Conservation (phyloP, 2,797 vertebrate species). For the Myotis daubentonii region DNA sequence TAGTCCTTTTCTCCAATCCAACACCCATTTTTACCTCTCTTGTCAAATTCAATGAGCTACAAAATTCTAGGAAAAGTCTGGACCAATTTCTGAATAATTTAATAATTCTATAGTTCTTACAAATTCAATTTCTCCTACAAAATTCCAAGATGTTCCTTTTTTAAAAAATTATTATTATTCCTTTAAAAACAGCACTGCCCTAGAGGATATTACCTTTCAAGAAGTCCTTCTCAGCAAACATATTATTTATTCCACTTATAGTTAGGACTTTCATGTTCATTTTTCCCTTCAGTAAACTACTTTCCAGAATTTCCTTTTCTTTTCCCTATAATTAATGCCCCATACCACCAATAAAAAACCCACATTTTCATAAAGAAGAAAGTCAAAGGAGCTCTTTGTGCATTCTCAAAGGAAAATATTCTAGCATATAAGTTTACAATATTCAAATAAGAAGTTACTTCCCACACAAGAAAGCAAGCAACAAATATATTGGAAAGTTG, state of each 20-base stretch:
- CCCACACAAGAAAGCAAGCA: conserved; percentile 41
- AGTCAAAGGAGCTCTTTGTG: neutral
- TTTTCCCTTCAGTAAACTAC: conserved; percentile 72
- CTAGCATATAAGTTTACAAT: conserved; percentile 31
- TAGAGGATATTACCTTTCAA: conserved; percentile 57
- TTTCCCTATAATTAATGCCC: conserved; percentile 68
- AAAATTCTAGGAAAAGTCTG: conserved; percentile 34
- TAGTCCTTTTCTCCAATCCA: neutral
- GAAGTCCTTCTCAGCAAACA: conserved; percentile 58
- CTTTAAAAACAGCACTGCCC: conserved; percentile 48
- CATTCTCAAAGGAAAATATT: conserved; percentile 53
- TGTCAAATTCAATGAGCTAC: conserved; percentile 19
- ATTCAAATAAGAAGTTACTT: conserved; percentile 55
- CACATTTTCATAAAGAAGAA: conserved; percentile 40
- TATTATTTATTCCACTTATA: conserved; percentile 69
- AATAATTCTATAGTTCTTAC: conserved; percentile 12
- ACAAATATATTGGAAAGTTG: neutral
- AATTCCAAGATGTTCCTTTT: conserved; percentile 32
- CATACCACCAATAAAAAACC: conserved; percentile 54
- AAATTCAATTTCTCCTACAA: conserved; percentile 43
- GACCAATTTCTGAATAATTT: conserved; percentile 42
- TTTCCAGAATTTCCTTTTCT: conserved; percentile 66
- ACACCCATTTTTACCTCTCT: conserved; percentile 34
- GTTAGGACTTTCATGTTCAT: conserved; percentile 64
- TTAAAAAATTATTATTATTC: neutral